Percentiles rank a stretch among this genome's conserved stretches.
phyloP scores from a whole-genome alignment of 2,888 invertebrate genomes.

The Synergus umbraculus region DNA sequence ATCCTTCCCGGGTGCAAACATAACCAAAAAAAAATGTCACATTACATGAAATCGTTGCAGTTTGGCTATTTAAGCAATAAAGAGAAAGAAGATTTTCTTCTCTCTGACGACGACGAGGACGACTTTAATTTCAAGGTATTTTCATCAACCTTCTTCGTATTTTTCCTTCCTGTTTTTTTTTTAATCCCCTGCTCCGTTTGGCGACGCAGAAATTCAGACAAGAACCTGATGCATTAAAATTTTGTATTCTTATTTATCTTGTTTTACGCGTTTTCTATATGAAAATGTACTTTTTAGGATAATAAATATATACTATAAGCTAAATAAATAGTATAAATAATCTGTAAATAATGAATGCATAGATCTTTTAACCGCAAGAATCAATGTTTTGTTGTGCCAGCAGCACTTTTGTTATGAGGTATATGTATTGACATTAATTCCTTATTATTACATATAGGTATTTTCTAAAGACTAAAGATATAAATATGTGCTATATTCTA shows the following conservation, averaged over 20 bases:
- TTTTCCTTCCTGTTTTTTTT: not conserved
- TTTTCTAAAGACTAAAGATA: too few species aligned
- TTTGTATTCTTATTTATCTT: not conserved
- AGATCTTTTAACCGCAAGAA: too few species aligned
- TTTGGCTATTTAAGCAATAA: slow-evolving; percentile 51
- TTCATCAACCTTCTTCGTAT: slow-evolving; percentile 24
- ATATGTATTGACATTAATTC: too few species aligned
- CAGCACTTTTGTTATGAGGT: too few species aligned
- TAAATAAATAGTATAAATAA: not conserved
- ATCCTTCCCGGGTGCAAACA: slow-evolving; percentile 28
- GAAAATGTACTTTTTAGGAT: not conserved
- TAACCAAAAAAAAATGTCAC: slow-evolving; percentile 39
- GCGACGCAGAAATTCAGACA: not conserved
- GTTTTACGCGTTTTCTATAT: not conserved
- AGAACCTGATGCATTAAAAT: not conserved
- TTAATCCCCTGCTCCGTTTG: not conserved
- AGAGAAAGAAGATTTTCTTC: slow-evolving; percentile 58
- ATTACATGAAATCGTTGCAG: slow-evolving; percentile 30
- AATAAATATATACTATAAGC: not conserved
- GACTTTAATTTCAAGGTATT: slow-evolving; percentile 83
- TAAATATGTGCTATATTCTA: too few species aligned
- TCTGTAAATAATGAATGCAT: not conserved
- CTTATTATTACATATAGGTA: too few species aligned
- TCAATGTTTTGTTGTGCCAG: too few species aligned
- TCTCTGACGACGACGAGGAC: slow-evolving; percentile 78